These are phyloP conservation scores for Amyelois transitella DNA, from an alignment of 1,140 invertebrate genomes.

Conservation along the genomic window DNA sequence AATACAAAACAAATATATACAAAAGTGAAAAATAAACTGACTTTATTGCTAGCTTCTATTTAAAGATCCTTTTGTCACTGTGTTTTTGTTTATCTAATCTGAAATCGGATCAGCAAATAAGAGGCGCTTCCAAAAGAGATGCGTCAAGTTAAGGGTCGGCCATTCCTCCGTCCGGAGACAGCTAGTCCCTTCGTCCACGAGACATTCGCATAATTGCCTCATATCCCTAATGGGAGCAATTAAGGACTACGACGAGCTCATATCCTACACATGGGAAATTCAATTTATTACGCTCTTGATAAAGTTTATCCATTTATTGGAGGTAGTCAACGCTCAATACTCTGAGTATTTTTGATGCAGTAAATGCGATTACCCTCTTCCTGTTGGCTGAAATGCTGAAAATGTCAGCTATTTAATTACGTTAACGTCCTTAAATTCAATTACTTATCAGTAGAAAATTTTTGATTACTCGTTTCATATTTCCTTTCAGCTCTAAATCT, in stretches of 20 bases:
- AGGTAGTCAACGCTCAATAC: conserved; percentile 9
- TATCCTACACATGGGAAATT: conserved; percentile 39
- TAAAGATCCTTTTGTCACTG: too few species aligned
- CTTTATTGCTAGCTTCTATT: too few species aligned
- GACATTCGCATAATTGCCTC: conserved; percentile 19
- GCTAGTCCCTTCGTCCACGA: conserved; percentile 11
- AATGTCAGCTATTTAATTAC: too few species aligned
- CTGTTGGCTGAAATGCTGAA: background rate
- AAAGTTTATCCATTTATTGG: conserved; percentile 32
- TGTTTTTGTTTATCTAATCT: too few species aligned
- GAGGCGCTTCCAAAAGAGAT: background rate
- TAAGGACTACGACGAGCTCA: conserved; percentile 18
- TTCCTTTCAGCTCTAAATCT: too few species aligned
- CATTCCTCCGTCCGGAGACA: background rate
- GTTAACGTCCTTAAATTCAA: background rate
- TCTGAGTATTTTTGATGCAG: conserved; percentile 4
- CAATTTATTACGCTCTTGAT: conserved; percentile 38
- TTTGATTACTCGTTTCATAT: background rate
- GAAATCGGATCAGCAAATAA: too few species aligned
- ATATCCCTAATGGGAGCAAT: conserved; percentile 20
- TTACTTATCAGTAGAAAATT: background rate
- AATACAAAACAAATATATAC: too few species aligned
- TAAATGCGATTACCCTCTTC: conserved; percentile 1
- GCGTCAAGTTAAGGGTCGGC: conserved; percentile 6
- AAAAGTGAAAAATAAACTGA: too few species aligned